phyloP scores from a whole-genome alignment of 2,888 invertebrate genomes.

The Drosophila phalerata region DNA sequence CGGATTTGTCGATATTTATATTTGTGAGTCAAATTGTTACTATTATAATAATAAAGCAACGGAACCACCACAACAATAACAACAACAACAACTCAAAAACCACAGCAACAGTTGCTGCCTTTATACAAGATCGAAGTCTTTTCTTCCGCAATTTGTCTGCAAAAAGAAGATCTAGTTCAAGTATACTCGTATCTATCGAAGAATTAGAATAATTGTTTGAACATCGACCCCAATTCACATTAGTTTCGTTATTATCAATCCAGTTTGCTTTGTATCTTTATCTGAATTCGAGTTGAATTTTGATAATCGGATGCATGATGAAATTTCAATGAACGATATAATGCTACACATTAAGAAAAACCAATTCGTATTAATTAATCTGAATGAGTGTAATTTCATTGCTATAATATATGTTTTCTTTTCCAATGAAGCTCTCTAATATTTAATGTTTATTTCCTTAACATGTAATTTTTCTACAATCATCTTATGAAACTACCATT shows the following conservation, averaged over 20 bases:
- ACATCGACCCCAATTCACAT: conserved; percentile 23
- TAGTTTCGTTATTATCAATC: not conserved
- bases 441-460: conserved; percentile 1
- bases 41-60: conserved; percentile 65
- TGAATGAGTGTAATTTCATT: too few relatives aligned
- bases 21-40: conserved; percentile 67
- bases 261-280: conserved; percentile 43
- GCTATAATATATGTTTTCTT: not conserved
- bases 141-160: conserved; percentile 58
- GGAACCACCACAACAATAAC: conserved; percentile 55
- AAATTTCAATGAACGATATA: conserved; percentile 14
- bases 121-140: conserved; percentile 35
- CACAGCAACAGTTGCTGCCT: conserved; percentile 34
- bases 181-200: conserved; percentile 31
- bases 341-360: too few relatives aligned
- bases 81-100: conserved; percentile 46
- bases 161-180: conserved; percentile 70
- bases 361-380: too few relatives aligned
- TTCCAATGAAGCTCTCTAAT: not conserved
- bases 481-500: not conserved
- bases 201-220: conserved; percentile 41
- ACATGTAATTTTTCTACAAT: conserved; percentile 8
- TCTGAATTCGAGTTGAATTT: not conserved
- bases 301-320: conserved; percentile 14
- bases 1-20: conserved; percentile 41